phyloP scores from a whole-genome alignment of 2,113 vertebrate species.

The Pipra filicauda region DNA sequence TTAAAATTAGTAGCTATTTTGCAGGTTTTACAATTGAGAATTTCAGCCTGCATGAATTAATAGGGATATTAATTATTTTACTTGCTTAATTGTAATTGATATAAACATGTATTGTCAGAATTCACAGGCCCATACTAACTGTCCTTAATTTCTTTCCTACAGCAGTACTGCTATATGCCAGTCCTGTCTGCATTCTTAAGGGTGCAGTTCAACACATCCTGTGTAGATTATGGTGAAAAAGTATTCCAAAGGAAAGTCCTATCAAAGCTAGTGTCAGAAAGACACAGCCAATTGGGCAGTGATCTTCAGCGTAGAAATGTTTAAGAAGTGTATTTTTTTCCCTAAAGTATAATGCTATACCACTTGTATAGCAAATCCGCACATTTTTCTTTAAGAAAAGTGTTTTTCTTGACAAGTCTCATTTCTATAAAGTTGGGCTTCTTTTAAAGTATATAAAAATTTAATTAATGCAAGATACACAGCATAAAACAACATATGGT shows the following conservation, averaged over 20 bases:
- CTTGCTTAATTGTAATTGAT: slow-evolving; percentile 96
- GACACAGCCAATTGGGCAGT: slow-evolving; percentile 85
- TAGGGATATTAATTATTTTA: slow-evolving; percentile 87
- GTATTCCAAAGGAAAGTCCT: slow-evolving; percentile 91
- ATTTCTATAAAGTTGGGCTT: slow-evolving; percentile 74
- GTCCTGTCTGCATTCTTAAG: slow-evolving; percentile 99
- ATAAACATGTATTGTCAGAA: slow-evolving; percentile 93
- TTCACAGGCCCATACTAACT: slow-evolving; percentile 99
- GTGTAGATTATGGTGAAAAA: slow-evolving; percentile 99
- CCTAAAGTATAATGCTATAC: slow-evolving; percentile 74
- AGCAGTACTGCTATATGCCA: slow-evolving; percentile 99
- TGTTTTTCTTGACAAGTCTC: slow-evolving; percentile 69
- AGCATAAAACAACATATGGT: slow-evolving; percentile 74
- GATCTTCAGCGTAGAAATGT: slow-evolving; percentile 82
- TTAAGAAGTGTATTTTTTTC: slow-evolving; percentile 69
- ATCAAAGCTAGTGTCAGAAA: slow-evolving; percentile 87
- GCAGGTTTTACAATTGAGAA: slow-evolving; percentile 78
- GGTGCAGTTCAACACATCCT: slow-evolving; percentile 99
- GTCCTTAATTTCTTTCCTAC: slow-evolving; percentile 99
- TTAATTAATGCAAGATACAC: slow-evolving; percentile 62
- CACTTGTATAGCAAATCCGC: slow-evolving; percentile 69
- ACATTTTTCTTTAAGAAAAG: slow-evolving; percentile 71
- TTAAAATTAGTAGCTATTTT: slow-evolving; percentile 73
- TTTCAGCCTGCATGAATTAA: slow-evolving; percentile 93
- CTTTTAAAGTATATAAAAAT: slow-evolving; percentile 71